Conservation (phyloP, 2,888 invertebrate species). For the Empis livida region DNA sequence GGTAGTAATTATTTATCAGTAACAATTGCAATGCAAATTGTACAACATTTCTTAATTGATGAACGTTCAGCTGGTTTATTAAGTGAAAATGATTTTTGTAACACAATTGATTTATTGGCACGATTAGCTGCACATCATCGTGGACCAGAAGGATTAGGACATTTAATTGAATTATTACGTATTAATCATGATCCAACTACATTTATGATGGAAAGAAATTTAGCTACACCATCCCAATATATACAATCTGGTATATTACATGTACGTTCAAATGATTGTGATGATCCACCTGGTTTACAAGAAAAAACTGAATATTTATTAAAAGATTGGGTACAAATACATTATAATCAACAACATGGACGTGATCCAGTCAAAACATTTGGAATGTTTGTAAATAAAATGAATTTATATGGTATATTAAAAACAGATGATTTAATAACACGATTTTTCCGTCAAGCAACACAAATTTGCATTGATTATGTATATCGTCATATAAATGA, state of each 20-base stretch:
- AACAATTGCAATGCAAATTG: constrained; percentile 80
- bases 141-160: constrained; percentile 71
- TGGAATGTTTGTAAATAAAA: constrained; percentile 85
- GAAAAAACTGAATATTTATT: constrained; percentile 91
- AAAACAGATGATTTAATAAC: constrained; percentile 97
- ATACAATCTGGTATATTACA: constrained; percentile 65
- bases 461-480: constrained; percentile 91
- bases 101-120: constrained; percentile 73
- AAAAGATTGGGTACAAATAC: constrained; percentile 90
- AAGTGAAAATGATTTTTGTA: constrained; percentile 71
- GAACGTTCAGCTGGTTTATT: constrained; percentile 65
- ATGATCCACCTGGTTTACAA: constrained; percentile 85
- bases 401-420: constrained; percentile 91
- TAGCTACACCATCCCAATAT: constrained; percentile 71
- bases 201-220: constrained; percentile 62
- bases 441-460: constrained; percentile 90
- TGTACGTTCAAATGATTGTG: constrained; percentile 60
- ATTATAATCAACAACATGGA: constrained; percentile 61
- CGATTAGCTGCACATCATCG: constrained; percentile 62
- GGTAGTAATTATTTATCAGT: constrained; percentile 71
- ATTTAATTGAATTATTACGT: constrained; percentile 68
- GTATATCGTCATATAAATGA: constrained; percentile 77
- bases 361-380: constrained; percentile 85
- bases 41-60: constrained; percentile 75
- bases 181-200: constrained; percentile 56